Base-by-base conservation (phyloP, 2,113 vertebrate genomes). In the Corythornis cristatus region DNA sequence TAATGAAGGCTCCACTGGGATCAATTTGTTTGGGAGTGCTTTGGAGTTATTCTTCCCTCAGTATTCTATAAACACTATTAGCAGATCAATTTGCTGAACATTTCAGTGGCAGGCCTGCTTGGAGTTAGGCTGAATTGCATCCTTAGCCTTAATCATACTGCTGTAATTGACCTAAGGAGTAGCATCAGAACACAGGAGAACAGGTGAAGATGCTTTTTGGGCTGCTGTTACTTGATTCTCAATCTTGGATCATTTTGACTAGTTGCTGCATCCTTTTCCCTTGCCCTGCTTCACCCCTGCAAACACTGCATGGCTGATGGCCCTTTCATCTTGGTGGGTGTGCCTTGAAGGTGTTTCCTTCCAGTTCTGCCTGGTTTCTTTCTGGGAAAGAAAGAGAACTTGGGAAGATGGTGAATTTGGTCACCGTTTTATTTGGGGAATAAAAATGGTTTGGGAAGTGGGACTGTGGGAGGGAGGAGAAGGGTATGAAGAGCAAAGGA, bases 11-110 rank as follows among this genome's bases (percentile, higher is more conserved):
- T 87, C 66, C 66, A 46, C 64, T 54, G 68, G 75, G 74, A 91
- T 83, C 26, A 62, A 2, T 85, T 95, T 81, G 50, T 53, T 6
- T 93, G n/a, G 0, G 2, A 83, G 56, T 67, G 23, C 68, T 86
- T 91, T 66, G 71, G 53, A 53, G 29, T 61, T 3, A 4, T 60
- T 89, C 83, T 77, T 64, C 13, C 28, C 17, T 83, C 67, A 51
- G 43, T 58, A 37, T 91, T 84, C 72, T 50, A 29, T 65, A 61
- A 88, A 87, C 62, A 76, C 31, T 86, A 57, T 84, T 84, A 91
- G 17, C 51, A 87, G 28, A 90, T 70, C 75, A 84, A 78, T 78
- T 86, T 82, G 68, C 50, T 64, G 33, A 67, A 91, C 54, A 56
- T 76, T 62, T 71, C 76, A 89, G 40, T 83, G 79, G 54, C 71